These are phyloP conservation scores for Zelostemma sp. DNA, from an alignment of 1,140 invertebrate species.

Conservation along the genomic window DNA sequence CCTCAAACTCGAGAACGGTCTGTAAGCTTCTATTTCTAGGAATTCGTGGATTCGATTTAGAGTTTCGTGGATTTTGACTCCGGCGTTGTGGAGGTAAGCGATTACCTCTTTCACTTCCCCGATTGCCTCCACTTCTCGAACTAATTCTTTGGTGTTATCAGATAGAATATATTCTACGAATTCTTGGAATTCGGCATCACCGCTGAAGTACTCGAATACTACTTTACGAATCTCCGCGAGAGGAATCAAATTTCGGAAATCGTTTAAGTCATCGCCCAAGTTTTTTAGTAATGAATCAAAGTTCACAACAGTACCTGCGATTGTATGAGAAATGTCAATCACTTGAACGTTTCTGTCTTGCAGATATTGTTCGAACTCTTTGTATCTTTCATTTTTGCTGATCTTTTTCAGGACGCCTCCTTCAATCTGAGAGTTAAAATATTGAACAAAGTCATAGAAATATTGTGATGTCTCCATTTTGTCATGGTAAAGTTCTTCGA, in stretches of 20 bases:
- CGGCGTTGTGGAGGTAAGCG: constrained; percentile 22
- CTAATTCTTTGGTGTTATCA: constrained; percentile 31
- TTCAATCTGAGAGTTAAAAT: too few species aligned
- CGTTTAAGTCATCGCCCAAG: constrained; percentile 20
- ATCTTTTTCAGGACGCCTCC: too few species aligned
- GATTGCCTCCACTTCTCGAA: constrained; percentile 33
- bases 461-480: too few species aligned
- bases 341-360: constrained; percentile 4
- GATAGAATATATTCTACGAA: constrained; percentile 29
- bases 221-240: constrained; percentile 23
- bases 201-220: constrained; percentile 38
- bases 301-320: background rate
- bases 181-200: constrained; percentile 40
- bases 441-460: too few species aligned
- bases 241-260: constrained; percentile 30
- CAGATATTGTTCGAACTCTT: constrained; percentile 6
- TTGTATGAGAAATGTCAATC: background rate
- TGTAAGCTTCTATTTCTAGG: constrained; percentile 25
- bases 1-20: constrained; percentile 26
- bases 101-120: constrained; percentile 29
- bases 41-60: constrained; percentile 42
- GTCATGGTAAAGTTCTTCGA: too few species aligned
- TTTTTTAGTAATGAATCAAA: background rate
- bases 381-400: too few species aligned
- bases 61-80: constrained; percentile 25